Evolutionary conservation across 2,888 invertebrate species (phyloP).

Genomic region (Trichopria drosophilae): DNA sequence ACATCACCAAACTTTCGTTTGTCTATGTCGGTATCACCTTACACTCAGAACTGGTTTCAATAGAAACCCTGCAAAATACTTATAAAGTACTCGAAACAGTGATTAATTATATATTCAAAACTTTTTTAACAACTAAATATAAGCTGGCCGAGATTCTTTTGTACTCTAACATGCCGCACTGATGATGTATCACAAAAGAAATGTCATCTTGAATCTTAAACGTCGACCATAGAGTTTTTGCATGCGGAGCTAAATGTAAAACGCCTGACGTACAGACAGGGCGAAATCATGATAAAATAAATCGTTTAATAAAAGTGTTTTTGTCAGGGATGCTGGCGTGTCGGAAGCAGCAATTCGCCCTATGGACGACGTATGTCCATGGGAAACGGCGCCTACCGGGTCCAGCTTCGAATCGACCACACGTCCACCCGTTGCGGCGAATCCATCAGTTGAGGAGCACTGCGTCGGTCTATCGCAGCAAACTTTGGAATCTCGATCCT

Average conservation of each 20-base stretch:
- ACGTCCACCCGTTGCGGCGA: conserved; percentile 40
- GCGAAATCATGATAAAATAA: conserved; percentile 41
- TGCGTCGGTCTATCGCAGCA: conserved; percentile 38
- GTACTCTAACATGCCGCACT: too few species aligned
- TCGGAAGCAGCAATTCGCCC: conserved; percentile 52
- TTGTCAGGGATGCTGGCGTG: conserved; percentile 55
- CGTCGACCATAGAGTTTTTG: too few species aligned
- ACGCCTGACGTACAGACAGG: conserved; percentile 25
- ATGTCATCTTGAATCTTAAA: too few species aligned
- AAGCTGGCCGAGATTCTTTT: too few species aligned
- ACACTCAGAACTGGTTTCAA: too few species aligned
- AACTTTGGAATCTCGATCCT: conserved; percentile 42
- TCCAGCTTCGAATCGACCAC: conserved; percentile 35
- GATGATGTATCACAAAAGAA: too few species aligned
- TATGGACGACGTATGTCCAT: conserved; percentile 65
- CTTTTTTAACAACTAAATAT: too few species aligned
- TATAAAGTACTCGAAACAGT: too few species aligned
- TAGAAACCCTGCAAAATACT: too few species aligned
- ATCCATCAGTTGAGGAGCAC: conserved; percentile 38
- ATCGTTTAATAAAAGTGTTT: conserved; percentile 55
- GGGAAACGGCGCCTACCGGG: conserved; percentile 59
- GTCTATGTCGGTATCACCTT: too few species aligned
- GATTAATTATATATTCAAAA: too few species aligned
- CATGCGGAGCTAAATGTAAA: background rate
- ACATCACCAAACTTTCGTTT: too few species aligned